Evolutionary conservation across 2,888 invertebrate genomes (phyloP).

Genomic region (Orthosia gothica): DNA sequence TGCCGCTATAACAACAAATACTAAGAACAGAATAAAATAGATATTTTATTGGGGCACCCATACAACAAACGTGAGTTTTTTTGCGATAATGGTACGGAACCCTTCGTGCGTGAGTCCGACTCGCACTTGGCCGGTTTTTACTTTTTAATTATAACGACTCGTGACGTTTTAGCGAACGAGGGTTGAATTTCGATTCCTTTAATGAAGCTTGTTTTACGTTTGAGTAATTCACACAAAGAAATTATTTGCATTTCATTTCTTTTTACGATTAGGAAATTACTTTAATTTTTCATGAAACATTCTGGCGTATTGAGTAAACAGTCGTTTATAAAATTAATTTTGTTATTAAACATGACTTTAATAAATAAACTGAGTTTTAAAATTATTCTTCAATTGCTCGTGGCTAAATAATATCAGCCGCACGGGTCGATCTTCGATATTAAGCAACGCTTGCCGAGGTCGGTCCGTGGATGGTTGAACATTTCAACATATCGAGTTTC

Average conservation of each 20-base stretch:
- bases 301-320: conserved; percentile 34
- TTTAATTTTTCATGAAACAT: conserved; percentile 23
- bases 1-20: no score
- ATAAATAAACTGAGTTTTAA: conserved; percentile 35
- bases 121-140: no score
- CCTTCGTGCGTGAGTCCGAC: no score
- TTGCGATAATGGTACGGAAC: no score
- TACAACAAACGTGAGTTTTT: no score
- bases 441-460: no score
- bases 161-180: conserved; percentile 66
- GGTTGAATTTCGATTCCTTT: conserved; percentile 67
- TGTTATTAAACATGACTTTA: conserved; percentile 38
- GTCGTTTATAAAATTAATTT: conserved; percentile 40
- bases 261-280: conserved; percentile 47
- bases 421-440: no score
- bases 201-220: conserved; percentile 66
- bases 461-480: no score
- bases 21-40: no score
- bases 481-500: no score
- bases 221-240: conserved; percentile 59
- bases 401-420: no score
- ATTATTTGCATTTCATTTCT: conserved; percentile 61
- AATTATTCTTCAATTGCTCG: conserved; percentile 43
- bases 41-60: no score
- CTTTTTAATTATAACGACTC: conserved; percentile 69